Percentiles rank a stretch among this genome's conserved stretches.
These are phyloP conservation scores for Poeciliopsis prolifica DNA, from an alignment of 2,113 vertebrate genomes.

Conservation along the genomic window DNA sequence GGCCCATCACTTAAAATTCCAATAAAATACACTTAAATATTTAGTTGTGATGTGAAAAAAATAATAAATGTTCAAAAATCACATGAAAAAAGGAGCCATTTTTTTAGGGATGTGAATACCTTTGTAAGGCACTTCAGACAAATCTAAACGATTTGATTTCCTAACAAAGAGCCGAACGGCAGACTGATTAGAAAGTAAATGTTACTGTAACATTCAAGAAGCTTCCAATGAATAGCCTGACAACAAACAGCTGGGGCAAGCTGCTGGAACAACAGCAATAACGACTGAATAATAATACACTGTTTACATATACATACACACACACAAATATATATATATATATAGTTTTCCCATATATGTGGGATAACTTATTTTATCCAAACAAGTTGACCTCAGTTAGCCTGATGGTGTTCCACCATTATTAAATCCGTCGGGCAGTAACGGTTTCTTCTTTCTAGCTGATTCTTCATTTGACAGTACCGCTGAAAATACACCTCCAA, in stretches of 20 bases:
- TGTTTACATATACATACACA: not conserved
- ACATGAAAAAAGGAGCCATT: not conserved
- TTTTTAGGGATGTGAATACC: not conserved
- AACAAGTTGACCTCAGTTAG: not conserved
- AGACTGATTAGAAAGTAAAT: conserved; percentile 26
- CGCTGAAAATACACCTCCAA: not conserved
- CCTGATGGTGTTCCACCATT: not conserved
- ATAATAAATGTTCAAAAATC: not conserved
- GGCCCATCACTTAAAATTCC: not conserved
- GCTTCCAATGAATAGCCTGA: conserved; percentile 53
- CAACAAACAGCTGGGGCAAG: conserved; percentile 31
- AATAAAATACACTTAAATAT: not conserved
- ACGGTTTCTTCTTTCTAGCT: not conserved
- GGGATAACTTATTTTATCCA: not conserved
- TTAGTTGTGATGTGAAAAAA: not conserved
- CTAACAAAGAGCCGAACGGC: conserved; percentile 8
- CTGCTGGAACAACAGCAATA: conserved; percentile 12
- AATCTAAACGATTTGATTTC: not conserved
- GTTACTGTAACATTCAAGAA: conserved; percentile 66
- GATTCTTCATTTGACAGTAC: not conserved
- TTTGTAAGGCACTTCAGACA: not conserved
- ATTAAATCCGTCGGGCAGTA: not conserved
- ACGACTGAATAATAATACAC: not conserved
- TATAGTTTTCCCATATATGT: not conserved
- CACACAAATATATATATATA: not conserved